Percentiles rank a stretch among this genome's conserved stretches.
phyloP scores from a whole-genome alignment of 2,888 invertebrate species.

The Drosophila leonis region DNA sequence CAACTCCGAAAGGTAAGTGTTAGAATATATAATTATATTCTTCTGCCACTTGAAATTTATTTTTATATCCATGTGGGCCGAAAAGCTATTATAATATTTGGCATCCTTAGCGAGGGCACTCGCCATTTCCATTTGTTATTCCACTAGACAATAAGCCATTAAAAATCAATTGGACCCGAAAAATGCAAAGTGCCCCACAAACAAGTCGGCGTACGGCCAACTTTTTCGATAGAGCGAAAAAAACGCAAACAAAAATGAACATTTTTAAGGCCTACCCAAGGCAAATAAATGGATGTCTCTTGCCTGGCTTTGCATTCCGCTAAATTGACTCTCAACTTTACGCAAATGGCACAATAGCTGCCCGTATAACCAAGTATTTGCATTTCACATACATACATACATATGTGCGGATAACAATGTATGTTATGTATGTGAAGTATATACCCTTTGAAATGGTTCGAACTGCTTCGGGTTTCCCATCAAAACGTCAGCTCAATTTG shows the following conservation, averaged over 20 bases:
- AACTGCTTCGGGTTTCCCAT: not conserved
- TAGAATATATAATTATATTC: not conserved
- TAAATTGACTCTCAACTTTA: constrained; percentile 70
- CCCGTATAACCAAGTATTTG: not conserved
- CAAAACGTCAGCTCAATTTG: not conserved
- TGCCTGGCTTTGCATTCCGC: constrained; percentile 59
- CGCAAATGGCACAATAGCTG: constrained; percentile 44
- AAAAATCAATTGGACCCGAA: constrained; percentile 71
- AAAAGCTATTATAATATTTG: constrained; percentile 56
- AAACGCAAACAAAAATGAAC: not conserved
- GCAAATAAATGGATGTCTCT: constrained; percentile 49
- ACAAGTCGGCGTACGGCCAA: constrained; percentile 19
- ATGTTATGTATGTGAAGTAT: not conserved
- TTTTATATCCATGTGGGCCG: constrained; percentile 16
- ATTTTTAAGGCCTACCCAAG: constrained; percentile 28
- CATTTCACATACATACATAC: constrained; percentile 18
- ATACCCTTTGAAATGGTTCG: constrained; percentile 37
- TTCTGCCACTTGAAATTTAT: not conserved
- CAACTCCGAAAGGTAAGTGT: not conserved
- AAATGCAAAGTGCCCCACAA: constrained; percentile 55
- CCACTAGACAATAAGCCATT: constrained; percentile 62
- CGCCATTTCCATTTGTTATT: constrained; percentile 54
- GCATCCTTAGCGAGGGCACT: constrained; percentile 35
- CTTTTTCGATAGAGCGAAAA: constrained; percentile 6
- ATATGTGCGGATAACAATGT: constrained; percentile 10